Evolutionary conservation across 2,797 vertebrate genomes (phyloP).

Genomic region (Astyanax mexicanus): DNA sequence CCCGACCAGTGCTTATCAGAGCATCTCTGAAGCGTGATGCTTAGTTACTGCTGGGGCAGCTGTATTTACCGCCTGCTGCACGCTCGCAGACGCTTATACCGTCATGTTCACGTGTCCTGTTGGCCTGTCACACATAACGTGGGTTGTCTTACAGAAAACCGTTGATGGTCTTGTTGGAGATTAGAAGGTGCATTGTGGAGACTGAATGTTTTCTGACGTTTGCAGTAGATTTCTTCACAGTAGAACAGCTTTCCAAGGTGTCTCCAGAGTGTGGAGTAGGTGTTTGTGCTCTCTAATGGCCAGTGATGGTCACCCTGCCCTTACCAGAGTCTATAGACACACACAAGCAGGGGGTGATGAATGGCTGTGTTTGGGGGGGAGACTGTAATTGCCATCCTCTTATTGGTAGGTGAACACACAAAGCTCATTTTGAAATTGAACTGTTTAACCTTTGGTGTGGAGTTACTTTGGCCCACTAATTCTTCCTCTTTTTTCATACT

Average conservation of each 20-base stretch:
- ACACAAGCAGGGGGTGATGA: conserved; percentile 84
- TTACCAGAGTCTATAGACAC: conserved; percentile 18
- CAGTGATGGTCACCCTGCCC: conserved; percentile 50
- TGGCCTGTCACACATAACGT: not conserved
- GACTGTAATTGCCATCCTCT: conserved; percentile 95
- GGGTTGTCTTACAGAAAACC: too few relatives aligned
- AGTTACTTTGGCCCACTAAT: too few relatives aligned
- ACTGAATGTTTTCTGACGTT: not conserved
- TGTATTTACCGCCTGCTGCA: conserved; percentile 67
- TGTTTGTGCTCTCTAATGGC: conserved; percentile 31
- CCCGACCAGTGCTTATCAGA: conserved; percentile 75
- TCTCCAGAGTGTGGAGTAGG: not conserved
- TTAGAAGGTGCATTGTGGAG: not conserved
- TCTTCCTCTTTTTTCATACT: too few relatives aligned
- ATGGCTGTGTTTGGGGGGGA: conserved; percentile 93
- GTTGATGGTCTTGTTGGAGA: not conserved
- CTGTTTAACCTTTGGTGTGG: conserved; percentile 89
- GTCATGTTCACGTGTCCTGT: not conserved
- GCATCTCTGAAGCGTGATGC: conserved; percentile 71
- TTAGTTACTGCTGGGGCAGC: conserved; percentile 76
- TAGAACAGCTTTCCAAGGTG: conserved; percentile 17
- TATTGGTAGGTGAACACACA: conserved; percentile 91
- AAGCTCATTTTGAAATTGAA: conserved; percentile 93
- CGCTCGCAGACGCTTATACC: not conserved
- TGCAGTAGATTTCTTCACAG: not conserved